Conservation (phyloP, 23 tunicate species). For the Ascidia mentula region DNA sequence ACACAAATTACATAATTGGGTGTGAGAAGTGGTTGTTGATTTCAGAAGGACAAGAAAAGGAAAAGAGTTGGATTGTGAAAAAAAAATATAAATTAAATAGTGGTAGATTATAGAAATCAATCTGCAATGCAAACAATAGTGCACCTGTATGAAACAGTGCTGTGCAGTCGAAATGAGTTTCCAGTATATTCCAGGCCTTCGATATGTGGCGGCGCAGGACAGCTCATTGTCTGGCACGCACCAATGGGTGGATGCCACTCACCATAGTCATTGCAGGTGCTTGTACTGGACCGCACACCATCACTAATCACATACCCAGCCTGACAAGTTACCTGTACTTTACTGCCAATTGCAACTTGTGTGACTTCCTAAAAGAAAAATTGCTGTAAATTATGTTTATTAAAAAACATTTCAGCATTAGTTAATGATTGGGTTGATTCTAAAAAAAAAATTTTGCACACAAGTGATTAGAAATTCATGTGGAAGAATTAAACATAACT, state of each 20-base stretch:
- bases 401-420: background rate
- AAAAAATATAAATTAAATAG: no score
- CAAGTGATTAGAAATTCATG: background rate
- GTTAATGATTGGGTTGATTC: background rate
- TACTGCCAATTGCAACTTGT: constrained; percentile 19
- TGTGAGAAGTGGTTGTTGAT: no score
- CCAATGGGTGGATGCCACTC: constrained; percentile 66
- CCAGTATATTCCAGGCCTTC: constrained; percentile 37
- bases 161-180: constrained; percentile 40
- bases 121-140: no score
- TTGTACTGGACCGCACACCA: constrained; percentile 6
- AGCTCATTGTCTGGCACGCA: constrained; percentile 43
- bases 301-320: constrained; percentile 49
- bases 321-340: constrained; percentile 34
- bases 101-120: no score
- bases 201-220: constrained; percentile 53
- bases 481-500: no score
- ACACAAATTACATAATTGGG: no score
- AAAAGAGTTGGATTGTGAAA: no score
- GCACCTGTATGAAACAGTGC: constrained; percentile 54
- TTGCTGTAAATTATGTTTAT: background rate
- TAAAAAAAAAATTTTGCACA: background rate
- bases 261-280: constrained; percentile 51
- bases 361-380: constrained; percentile 9
- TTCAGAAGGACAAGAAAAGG: no score